Conservation (phyloP, 2,113 vertebrate genomes). For the Lamprotornis superbus region DNA sequence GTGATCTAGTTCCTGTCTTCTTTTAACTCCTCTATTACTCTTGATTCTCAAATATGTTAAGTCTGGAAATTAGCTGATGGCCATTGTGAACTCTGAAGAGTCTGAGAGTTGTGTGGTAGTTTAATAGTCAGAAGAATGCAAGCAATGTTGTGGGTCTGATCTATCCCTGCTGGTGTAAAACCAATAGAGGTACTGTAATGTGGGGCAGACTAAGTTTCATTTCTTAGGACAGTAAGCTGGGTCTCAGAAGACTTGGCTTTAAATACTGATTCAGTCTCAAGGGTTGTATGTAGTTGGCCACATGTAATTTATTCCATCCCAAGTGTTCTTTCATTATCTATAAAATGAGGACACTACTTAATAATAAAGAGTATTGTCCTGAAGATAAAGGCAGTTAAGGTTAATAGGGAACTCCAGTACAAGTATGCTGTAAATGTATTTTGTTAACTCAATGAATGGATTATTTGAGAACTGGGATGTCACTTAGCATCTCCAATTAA, state of each 20-base stretch:
- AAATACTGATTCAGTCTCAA: not conserved
- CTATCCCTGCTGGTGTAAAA: not conserved
- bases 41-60: not conserved
- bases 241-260: not conserved
- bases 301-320: not conserved
- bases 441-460: not conserved
- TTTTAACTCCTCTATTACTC: not conserved
- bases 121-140: not conserved
- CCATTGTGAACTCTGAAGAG: not conserved
- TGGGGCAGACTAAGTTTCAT: not conserved
- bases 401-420: not conserved
- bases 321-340: not conserved
- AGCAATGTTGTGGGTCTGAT: not conserved
- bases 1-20: not conserved
- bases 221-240: not conserved
- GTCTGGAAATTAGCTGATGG: not conserved
- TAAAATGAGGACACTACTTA: not conserved
- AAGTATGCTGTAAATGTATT: not conserved
- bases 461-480: not conserved
- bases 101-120: not conserved
- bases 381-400: not conserved
- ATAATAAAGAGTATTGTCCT: not conserved
- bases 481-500: not conserved
- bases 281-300: not conserved
- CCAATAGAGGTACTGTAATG: not conserved